phyloP scores from a whole-genome alignment of 2,113 vertebrate genomes.

The Deroptyus accipitrinus region DNA sequence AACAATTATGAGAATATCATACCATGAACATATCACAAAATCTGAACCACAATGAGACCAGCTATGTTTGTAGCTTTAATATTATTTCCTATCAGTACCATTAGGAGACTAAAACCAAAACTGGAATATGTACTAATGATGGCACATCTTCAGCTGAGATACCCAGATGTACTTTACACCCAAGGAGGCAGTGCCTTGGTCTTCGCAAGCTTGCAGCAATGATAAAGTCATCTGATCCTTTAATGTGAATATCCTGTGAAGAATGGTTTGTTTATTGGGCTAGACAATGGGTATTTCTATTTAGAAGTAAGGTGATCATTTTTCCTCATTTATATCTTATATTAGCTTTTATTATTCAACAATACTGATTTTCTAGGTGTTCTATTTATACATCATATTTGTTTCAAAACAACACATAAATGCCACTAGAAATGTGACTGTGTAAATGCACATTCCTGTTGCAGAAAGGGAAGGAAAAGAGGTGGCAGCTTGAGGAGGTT shows the following conservation, averaged over 20 bases:
- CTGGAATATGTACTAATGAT: neutral
- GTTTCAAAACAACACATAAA: neutral
- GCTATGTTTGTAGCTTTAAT: neutral
- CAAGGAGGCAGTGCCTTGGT: neutral
- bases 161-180: neutral
- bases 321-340: neutral
- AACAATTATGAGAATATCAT: neutral
- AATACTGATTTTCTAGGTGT: neutral
- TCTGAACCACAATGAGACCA: neutral
- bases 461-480: neutral
- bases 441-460: neutral
- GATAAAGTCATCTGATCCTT: neutral
- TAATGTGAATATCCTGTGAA: neutral
- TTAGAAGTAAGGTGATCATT: neutral
- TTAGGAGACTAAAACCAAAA: neutral
- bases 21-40: neutral
- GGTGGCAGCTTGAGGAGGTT: neutral
- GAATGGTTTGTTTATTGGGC: neutral
- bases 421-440: neutral
- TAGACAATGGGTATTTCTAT: neutral
- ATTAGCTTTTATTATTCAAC: neutral
- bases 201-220: neutral
- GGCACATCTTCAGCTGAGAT: neutral
- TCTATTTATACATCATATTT: neutral
- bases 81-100: neutral